Base-by-base conservation (phyloP, 2,113 vertebrate genomes). In the Nannospalax galili region DNA sequence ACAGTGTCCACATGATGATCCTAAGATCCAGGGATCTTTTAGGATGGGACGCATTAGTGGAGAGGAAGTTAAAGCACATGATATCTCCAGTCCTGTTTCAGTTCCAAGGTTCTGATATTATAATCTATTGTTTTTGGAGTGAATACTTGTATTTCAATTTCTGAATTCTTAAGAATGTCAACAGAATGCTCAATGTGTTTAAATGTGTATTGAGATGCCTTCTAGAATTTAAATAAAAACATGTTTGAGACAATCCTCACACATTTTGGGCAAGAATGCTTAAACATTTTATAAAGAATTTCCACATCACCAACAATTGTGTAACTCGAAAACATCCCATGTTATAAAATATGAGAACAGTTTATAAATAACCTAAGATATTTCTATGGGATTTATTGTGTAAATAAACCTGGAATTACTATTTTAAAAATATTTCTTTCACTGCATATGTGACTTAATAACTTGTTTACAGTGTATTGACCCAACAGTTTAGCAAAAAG, bases 261-360 rank as follows among this genome's bases (percentile, higher is more conserved):
- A 94, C 3, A 70, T 91, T 97, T 95, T 98, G 98, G 97, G 96
- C 97, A 98, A 97, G 94, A 96, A 96, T 86, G 82, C 90, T 87
- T 97, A 94, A 94, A 98, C 96, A 94, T 95, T 96, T 97, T 65
- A 95, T 92, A 90, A 72, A 93, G 85, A 97, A 97, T 98, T 98
- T 98, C 97, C 88, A 97, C 88, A 95, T 96, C 84, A 94, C 65
- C 91, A 92, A 96, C 82, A 97, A 97, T 94, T 95, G 84, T 94
- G 95, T 58, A 95, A 79, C 97, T 98, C 90, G 96, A 95, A 98
- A 98, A 98, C 93, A 97, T 97, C 84, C 86, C 97, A 91, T 97
- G 90, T 97, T 96, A 96, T 95, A 88, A 96, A 96, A 97, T 88
- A 91, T 70, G 88, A 96, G 92, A 97, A 97, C 72, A 95, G 48